phyloP scores from a whole-genome alignment of 2,888 invertebrate genomes.

The Arenicola marina region DNA sequence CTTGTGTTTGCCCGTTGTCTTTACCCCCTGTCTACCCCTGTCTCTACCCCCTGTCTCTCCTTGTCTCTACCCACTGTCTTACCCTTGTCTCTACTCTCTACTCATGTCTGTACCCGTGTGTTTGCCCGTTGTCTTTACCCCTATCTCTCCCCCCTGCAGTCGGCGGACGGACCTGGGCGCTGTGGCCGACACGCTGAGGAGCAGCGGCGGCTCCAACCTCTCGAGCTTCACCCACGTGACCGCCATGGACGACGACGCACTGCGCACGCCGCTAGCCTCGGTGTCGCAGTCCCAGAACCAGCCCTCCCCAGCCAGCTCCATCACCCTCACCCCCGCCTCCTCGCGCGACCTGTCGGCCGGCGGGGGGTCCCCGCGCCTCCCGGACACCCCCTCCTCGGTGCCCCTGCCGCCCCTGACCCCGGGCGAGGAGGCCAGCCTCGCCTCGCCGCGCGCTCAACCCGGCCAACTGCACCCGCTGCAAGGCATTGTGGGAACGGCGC shows the following conservation, averaged over 20 bases:
- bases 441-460: not conserved
- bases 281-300: slow-evolving; percentile 8
- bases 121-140: no score
- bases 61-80: no score
- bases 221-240: slow-evolving; percentile 55
- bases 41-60: no score
- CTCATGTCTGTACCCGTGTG: no score
- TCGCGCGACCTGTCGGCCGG: slow-evolving; percentile 22
- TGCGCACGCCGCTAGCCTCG: slow-evolving; percentile 43
- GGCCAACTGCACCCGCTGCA: no score
- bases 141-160: no score
- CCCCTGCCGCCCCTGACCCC: slow-evolving; percentile 45
- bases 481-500: no score
- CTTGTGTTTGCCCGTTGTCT: no score
- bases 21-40: no score
- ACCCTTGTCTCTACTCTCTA: no score
- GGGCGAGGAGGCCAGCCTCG: slow-evolving; percentile 37
- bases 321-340: slow-evolving; percentile 41
- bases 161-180: no score
- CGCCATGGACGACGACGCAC: slow-evolving; percentile 39
- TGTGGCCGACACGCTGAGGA: not conserved
- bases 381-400: slow-evolving; percentile 34
- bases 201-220: slow-evolving; percentile 44
- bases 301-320: slow-evolving; percentile 36
- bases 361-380: slow-evolving; percentile 34